Evolutionary conservation across 2,888 invertebrate species (phyloP).

Genomic region (Drosophila setosimentum): DNA sequence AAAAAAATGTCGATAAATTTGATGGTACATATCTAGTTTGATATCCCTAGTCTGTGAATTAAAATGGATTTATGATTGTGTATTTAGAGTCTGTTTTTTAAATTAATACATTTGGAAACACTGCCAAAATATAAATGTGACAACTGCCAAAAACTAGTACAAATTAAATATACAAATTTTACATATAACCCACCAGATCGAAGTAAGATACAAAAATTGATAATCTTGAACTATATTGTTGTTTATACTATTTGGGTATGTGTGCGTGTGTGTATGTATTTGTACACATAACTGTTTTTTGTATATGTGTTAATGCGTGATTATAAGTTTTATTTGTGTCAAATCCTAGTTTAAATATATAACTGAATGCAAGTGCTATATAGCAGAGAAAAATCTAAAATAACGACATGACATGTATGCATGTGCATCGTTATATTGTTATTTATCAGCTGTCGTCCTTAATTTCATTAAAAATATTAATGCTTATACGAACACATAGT

Average conservation of each 20-base stretch:
- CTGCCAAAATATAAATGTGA: conserved; percentile 43
- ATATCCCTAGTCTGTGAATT: conserved; percentile 50
- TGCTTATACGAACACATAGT: background rate
- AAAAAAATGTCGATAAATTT: conserved; percentile 36
- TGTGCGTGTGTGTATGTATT: conserved; percentile 1
- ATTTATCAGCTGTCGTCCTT: background rate
- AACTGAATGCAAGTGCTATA: background rate
- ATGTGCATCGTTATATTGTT: background rate
- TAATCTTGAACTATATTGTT: conserved; percentile 8
- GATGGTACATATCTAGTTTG: conserved; percentile 22
- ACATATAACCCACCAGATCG: conserved; percentile 25
- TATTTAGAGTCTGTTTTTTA: conserved; percentile 47
- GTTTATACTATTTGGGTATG: conserved; percentile 8
- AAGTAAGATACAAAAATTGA: conserved; percentile 11
- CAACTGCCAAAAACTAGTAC: conserved; percentile 38
- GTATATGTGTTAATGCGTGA: background rate
- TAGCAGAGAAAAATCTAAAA: no score
- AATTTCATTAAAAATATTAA: background rate
- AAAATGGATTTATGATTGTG: conserved; percentile 40
- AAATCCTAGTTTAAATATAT: background rate
- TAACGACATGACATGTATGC: background rate
- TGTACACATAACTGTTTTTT: conserved; percentile 5
- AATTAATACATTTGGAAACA: conserved; percentile 31
- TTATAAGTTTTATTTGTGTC: conserved; percentile 5
- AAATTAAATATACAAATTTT: conserved; percentile 24